A percentile compares a stretch with the other conserved stretches of the same genome.
Conservation (phyloP, 2,113 vertebrate genomes). For the Odocoileus hemionus region DNA sequence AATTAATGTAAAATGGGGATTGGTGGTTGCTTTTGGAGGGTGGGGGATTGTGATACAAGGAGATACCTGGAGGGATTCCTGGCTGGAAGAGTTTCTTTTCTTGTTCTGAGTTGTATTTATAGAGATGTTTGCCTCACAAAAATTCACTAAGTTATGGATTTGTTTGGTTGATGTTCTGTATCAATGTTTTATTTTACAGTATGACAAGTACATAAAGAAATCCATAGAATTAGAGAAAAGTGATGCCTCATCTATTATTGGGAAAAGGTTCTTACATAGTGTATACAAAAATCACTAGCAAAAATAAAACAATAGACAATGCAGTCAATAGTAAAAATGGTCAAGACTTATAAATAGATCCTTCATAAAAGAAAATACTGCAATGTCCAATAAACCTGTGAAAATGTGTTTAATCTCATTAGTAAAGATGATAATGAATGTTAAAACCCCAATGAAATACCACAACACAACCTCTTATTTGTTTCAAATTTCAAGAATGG, state of each 20-base stretch:
- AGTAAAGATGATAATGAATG: not conserved
- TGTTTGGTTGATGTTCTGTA: not conserved
- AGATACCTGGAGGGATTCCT: not conserved
- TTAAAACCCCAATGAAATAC: not conserved
- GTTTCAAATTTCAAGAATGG: not conserved
- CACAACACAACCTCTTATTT: accelerated
- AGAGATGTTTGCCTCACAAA: not conserved
- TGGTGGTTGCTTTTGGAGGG: not conserved
- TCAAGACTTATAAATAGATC: not conserved
- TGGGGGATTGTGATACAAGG: not conserved
- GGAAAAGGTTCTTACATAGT: not conserved
- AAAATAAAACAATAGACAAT: not conserved
- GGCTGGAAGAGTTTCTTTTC: not conserved
- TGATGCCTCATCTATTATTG: not conserved
- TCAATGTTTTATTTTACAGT: not conserved
- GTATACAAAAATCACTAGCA: not conserved
- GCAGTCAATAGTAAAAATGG: not conserved
- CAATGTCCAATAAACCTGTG: not conserved
- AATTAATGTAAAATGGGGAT: not conserved
- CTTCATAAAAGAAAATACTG: not conserved
- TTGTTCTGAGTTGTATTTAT: not conserved
- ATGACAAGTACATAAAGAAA: not conserved
- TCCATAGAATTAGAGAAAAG: not conserved
- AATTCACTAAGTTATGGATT: not conserved
- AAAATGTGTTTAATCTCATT: not conserved